phyloP scores from a whole-genome alignment of 2,113 vertebrate genomes.

The Cyprinodon tularosa region DNA sequence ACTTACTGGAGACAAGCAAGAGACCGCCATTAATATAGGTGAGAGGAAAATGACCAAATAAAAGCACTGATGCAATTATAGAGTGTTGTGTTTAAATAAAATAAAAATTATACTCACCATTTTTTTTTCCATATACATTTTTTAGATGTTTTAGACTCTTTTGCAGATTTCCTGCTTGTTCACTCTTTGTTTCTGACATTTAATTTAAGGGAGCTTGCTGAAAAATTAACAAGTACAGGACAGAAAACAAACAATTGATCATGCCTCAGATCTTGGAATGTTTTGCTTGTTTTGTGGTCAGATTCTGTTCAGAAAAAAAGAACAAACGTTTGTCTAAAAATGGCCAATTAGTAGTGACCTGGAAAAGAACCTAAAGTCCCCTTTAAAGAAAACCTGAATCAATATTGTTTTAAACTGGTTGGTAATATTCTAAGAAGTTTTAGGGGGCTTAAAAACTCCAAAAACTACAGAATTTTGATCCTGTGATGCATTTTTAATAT shows the following conservation, averaged over 20 bases:
- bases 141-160: not conserved
- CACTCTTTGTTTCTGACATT: not conserved
- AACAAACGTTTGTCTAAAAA: not conserved
- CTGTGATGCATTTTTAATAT: no score
- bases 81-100: not conserved
- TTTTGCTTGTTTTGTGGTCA: not conserved
- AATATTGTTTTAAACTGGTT: not conserved
- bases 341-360: not conserved
- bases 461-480: no score
- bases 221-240: not conserved
- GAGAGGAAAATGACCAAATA: constrained; percentile 29
- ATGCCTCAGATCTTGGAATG: not conserved
- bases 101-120: no score
- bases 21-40: constrained; percentile 98
- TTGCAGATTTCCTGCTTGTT: not conserved
- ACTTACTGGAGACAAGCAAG: constrained; percentile 96
- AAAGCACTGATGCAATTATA: constrained; percentile 34
- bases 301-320: not conserved
- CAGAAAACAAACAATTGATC: not conserved
- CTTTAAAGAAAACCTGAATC: not conserved
- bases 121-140: no score
- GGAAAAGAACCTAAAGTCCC: not conserved
- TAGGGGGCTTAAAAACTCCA: no score
- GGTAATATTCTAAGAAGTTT: not conserved
- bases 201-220: no score